Conservation (phyloP, 2,797 vertebrate species). For the Scomberomorus guttatus region DNA sequence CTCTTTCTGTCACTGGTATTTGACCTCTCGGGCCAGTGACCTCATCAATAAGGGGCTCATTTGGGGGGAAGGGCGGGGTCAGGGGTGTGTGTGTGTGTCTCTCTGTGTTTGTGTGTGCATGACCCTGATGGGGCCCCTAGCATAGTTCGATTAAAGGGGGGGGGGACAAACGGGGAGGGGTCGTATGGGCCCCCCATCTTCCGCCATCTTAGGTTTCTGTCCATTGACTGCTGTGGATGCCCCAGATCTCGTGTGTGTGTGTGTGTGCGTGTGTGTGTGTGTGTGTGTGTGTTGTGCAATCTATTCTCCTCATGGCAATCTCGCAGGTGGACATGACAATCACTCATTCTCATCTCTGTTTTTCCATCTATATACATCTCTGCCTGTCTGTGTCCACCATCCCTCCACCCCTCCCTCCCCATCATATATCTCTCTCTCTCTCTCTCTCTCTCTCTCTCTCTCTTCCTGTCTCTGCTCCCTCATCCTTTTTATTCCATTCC, state of each 20-base stretch:
- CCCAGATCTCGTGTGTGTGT: conserved; percentile 23
- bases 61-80: conserved; percentile 65
- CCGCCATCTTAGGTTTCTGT: conserved; percentile 67
- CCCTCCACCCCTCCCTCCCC: background rate
- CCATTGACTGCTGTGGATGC: conserved; percentile 49
- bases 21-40: conserved; percentile 69
- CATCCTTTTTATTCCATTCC: conserved; percentile 43
- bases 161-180: conserved; percentile 30
- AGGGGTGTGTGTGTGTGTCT: conserved; percentile 29
- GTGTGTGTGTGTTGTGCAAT: conserved; percentile 36
- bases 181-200: conserved; percentile 8
- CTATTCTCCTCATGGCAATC: conserved; percentile 44
- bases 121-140: conserved; percentile 60
- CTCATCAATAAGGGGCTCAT: conserved; percentile 74
- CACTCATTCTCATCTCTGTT: conserved; percentile 52
- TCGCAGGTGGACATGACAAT: conserved; percentile 65
- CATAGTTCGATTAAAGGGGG: conserved; percentile 59
- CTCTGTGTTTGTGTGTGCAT: conserved; percentile 45
- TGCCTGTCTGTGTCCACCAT: conserved; percentile 1
- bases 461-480: conserved; percentile 37
- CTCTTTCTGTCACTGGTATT: conserved; percentile 43
- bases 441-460: conserved; percentile 35
- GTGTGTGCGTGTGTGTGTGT: conserved; percentile 14
- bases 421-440: conserved; percentile 20
- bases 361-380: conserved; percentile 39